Base-by-base conservation (phyloP, 2,113 vertebrate species). In the Myocastor coypus region DNA sequence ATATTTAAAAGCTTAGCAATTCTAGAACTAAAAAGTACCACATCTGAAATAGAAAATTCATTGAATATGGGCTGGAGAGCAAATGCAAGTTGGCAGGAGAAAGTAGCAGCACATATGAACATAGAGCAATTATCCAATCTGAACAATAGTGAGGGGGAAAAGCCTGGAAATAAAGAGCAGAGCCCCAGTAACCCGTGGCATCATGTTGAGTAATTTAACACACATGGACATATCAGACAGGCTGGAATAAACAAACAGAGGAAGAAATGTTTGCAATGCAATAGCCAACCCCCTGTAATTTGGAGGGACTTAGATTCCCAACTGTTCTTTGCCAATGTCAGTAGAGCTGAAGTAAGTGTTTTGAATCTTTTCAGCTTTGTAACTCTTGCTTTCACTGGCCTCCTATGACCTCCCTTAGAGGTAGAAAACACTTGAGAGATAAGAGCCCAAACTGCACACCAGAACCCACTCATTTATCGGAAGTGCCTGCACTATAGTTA, bases 1-100 rank as follows among this genome's bases (percentile, higher is more conserved):
- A 63, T 89, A 93, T 92, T 73, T 91, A 95, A 97, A 95, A 80
- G 30, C 40, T 90, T 93, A 64, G 85, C 96, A 95, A 93, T 77
- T 97, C 88, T 95, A 87, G 94, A 94, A 95, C 87, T 94, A 64
- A 95, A 95, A 97, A 97, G 75, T 95, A 84, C 64, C 93, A 83
- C 89, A 95, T 92, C 95, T 91, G 91, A 96, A 96, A 96, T 90
- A 96, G 97, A 94, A 96, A 96, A 92, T 95, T 89, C 88, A 93
- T 87, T 96, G 94, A 92, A 87, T 84, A 81, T 87, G 82, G 50
- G 91, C 80, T 81, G 93, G 64, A 83, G 75, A 94, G 85, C 90
- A 96, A 97, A 93, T 87, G 77, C 55, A 68, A 90, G 40, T 66
- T 96, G 92, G 84, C 95, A 97, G 81, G 75, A 92, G 57, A 92